A percentile compares a stretch with the other conserved stretches of the same genome.
These are phyloP conservation scores for Drosophila prolongata DNA, from an alignment of 2,888 invertebrate species.

Conservation along the genomic window DNA sequence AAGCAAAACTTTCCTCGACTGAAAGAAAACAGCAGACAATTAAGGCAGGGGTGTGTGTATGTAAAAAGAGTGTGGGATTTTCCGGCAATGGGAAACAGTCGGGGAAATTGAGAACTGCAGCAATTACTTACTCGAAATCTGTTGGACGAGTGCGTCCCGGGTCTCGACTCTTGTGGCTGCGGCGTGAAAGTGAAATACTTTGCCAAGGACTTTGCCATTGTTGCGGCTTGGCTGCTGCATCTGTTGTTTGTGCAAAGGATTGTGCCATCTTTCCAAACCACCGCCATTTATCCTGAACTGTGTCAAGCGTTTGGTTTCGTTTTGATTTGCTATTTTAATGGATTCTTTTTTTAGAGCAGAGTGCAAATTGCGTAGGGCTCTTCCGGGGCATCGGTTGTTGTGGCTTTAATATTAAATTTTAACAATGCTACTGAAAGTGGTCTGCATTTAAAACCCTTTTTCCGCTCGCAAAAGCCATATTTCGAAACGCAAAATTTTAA, in stretches of 20 bases:
- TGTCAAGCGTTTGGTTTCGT: conserved; percentile 62
- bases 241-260: conserved; percentile 52
- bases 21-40: conserved; percentile 74
- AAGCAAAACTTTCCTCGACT: conserved; percentile 36
- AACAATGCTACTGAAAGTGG: conserved; percentile 30
- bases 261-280: conserved; percentile 17
- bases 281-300: conserved; percentile 44
- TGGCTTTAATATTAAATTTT: conserved; percentile 39
- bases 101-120: conserved; percentile 61
- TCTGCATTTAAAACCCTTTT: conserved; percentile 36
- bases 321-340: conserved; percentile 56
- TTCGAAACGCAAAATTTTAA: conserved; percentile 31
- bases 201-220: conserved; percentile 69
- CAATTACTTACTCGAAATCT: conserved; percentile 76
- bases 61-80: not conserved
- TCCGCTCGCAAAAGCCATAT: not conserved
- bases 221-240: conserved; percentile 57
- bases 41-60: conserved; percentile 47
- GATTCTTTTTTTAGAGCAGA: conserved; percentile 9
- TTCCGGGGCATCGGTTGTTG: conserved; percentile 15
- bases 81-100: not conserved
- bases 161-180: conserved; percentile 62
- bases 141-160: conserved; percentile 32
- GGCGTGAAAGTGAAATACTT: conserved; percentile 74
- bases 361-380: conserved; percentile 21